Percentiles rank a stretch among this genome's conserved stretches.
These are phyloP conservation scores for Drosophila serrata DNA, from an alignment of 1,140 invertebrate species.

Conservation along the genomic window DNA sequence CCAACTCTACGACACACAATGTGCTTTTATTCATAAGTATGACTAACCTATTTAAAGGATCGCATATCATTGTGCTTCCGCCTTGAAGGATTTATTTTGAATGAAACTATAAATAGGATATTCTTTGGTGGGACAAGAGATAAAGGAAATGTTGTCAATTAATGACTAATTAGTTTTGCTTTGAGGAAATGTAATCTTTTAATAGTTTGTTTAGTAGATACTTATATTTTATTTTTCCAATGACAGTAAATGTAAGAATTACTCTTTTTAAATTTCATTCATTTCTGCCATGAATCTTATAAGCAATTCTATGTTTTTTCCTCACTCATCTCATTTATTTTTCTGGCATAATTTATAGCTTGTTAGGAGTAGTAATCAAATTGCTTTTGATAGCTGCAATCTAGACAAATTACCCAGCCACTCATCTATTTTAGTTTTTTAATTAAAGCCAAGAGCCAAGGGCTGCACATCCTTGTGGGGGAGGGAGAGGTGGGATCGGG, in stretches of 20 bases:
- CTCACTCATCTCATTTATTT: slow-evolving; percentile 8
- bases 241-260: no score
- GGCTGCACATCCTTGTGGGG: slow-evolving; percentile 29
- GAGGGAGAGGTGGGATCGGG: slow-evolving; percentile 13
- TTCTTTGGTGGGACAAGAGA: background rate
- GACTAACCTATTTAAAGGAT: slow-evolving; percentile 49
- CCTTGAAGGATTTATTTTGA: background rate
- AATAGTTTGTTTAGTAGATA: no score
- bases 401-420: slow-evolving; percentile 73
- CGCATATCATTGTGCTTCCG: slow-evolving; percentile 1
- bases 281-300: background rate
- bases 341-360: slow-evolving; percentile 61
- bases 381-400: slow-evolving; percentile 61
- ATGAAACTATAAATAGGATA: slow-evolving; percentile 4
- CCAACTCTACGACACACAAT: slow-evolving; percentile 10
- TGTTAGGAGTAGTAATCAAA: slow-evolving; percentile 61
- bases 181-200: no score
- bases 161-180: background rate
- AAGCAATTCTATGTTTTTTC: background rate
- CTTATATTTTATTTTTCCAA: background rate
- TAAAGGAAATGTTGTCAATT: background rate
- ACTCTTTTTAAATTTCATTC: background rate
- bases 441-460: slow-evolving; percentile 63
- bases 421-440: slow-evolving; percentile 74
- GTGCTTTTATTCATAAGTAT: slow-evolving; percentile 64